A percentile compares a stretch with the other conserved stretches of the same genome.
Conservation (phyloP, 2,113 vertebrate species). For the Eudyptes chrysolophus region DNA sequence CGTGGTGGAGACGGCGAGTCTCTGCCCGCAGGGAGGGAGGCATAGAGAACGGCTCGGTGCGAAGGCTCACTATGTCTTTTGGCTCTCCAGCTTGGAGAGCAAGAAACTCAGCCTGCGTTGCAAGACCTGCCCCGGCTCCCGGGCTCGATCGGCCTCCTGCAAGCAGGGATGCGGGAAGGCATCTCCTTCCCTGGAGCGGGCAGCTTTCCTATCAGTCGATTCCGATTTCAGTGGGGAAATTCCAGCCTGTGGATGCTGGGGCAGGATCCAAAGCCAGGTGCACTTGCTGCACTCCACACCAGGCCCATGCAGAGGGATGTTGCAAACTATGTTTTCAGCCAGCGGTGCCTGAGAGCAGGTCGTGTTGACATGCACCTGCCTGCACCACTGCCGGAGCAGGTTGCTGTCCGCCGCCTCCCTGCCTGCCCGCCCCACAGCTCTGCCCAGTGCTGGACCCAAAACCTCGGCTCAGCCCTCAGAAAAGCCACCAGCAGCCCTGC, state of each 20-base stretch:
- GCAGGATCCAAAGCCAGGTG: neutral
- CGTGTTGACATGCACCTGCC: neutral
- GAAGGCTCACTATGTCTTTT: neutral
- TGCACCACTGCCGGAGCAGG: rapidly evolving
- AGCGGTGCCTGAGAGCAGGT: neutral
- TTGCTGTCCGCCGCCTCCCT: neutral
- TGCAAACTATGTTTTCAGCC: neutral
- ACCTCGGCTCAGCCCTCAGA: rapidly evolving
- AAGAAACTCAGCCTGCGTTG: neutral
- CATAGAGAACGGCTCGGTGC: neutral
- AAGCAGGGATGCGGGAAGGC: neutral
- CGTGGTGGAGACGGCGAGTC: rapidly evolving
- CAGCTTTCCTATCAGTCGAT: neutral
- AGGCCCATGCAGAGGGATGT: neutral
- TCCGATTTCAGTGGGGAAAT: neutral
- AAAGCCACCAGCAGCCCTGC: neutral
- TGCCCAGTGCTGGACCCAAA: neutral
- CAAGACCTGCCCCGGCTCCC: neutral
- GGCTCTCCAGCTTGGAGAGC: neutral
- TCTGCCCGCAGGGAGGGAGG: neutral
- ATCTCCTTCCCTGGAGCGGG: neutral
- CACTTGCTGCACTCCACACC: rapidly evolving
- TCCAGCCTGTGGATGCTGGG: neutral
- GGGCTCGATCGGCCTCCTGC: neutral
- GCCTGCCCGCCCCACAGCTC: neutral